Percentiles rank a stretch among this genome's conserved stretches.
phyloP scores from a whole-genome alignment of 1,140 invertebrate species.

The Euborellia annulipes region DNA sequence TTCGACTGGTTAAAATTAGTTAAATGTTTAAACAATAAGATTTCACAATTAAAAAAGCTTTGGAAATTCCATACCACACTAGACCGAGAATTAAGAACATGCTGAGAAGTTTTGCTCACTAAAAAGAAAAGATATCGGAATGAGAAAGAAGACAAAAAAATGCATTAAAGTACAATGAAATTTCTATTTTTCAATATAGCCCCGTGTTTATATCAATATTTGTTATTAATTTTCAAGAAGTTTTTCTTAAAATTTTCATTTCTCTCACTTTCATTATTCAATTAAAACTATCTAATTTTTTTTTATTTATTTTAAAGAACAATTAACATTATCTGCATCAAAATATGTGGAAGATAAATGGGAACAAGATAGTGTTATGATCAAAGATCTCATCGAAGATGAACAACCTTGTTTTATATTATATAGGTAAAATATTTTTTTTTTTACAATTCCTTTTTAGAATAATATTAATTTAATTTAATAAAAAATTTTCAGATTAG shows the following conservation, averaged over 20 bases:
- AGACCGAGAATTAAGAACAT: too few species aligned
- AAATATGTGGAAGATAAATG: conserved; percentile 54
- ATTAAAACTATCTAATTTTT: not conserved
- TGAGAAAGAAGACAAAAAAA: not conserved
- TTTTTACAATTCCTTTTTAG: not conserved
- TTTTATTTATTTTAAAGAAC: conserved; percentile 43
- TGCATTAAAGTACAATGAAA: not conserved
- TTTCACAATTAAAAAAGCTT: too few species aligned
- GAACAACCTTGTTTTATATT: conserved; percentile 88
- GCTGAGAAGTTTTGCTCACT: too few species aligned
- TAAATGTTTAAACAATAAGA: too few species aligned
- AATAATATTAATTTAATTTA: not conserved
- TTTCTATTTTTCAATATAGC: conserved; percentile 3
- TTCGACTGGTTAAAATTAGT: too few species aligned
- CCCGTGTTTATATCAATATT: not conserved
- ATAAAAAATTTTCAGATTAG: conserved; percentile 53
- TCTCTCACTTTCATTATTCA: not conserved
- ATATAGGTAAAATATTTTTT: conserved; percentile 41
- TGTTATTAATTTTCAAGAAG: too few species aligned
- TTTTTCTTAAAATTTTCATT: too few species aligned
- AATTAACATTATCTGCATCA: conserved; percentile 50
- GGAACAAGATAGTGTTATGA: conserved; percentile 77
- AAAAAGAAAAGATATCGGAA: not conserved
- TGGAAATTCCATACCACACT: too few species aligned
- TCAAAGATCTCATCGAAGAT: conserved; percentile 54